phyloP scores from a whole-genome alignment of 2,888 invertebrate species.

The Crioceris asparagi region DNA sequence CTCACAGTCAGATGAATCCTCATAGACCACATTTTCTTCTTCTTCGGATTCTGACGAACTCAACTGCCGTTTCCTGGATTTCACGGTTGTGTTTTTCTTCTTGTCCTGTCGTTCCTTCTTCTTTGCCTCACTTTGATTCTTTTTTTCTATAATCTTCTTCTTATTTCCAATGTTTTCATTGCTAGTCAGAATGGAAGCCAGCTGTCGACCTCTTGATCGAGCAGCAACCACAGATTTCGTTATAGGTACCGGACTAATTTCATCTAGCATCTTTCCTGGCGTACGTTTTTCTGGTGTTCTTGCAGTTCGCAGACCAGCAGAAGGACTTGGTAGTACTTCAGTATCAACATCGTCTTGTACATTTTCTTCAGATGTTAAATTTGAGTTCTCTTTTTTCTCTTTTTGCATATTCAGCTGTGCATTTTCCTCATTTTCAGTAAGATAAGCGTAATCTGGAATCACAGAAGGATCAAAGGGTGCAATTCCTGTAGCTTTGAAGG shows the following conservation, averaged over 20 bases:
- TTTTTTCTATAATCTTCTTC: not conserved
- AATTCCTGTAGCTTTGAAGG: constrained; percentile 6
- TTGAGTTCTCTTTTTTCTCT: too few relatives aligned
- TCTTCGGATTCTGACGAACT: not conserved
- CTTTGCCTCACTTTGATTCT: not conserved
- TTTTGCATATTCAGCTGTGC: not conserved
- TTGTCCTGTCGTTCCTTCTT: not conserved
- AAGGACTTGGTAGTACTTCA: not conserved
- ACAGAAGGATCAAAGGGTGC: not conserved
- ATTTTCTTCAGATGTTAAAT: not conserved
- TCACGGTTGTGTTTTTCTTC: not conserved
- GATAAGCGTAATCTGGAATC: not conserved
- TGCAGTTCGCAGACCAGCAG: not conserved
- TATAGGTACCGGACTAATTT: too few relatives aligned
- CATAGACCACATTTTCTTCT: not conserved
- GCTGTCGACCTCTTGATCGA: not conserved
- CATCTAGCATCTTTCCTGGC: too few relatives aligned
- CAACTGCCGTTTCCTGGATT: not conserved
- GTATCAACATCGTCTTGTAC: not conserved
- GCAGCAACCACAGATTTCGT: not conserved
- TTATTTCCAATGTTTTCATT: not conserved
- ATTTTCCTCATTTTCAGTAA: not conserved
- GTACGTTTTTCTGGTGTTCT: not conserved
- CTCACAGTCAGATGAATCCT: not conserved
- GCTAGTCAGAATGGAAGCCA: not conserved